Evolutionary conservation across 2,888 invertebrate species (phyloP).

Genomic region (Aquatica leii): DNA sequence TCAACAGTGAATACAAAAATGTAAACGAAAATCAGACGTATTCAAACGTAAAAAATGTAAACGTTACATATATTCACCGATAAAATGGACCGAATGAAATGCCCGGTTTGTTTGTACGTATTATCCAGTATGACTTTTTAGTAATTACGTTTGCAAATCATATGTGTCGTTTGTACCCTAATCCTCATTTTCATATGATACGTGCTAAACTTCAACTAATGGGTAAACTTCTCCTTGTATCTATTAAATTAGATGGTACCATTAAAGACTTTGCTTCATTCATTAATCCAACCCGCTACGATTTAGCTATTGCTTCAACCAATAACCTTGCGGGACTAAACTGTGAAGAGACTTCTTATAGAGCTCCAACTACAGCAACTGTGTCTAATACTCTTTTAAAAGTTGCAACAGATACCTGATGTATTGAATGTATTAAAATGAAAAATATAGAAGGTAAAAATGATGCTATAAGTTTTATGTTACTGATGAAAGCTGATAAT

Average conservation of each 20-base stretch:
- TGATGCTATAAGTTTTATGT: neutral
- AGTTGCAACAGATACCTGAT: neutral
- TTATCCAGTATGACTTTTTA: neutral
- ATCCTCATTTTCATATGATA: constrained; percentile 5
- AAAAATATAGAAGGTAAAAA: neutral
- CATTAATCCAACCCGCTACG: neutral
- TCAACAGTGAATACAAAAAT: no score
- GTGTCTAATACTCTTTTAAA: neutral
- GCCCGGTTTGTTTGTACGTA: no score
- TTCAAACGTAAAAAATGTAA: no score
- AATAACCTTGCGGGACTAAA: neutral
- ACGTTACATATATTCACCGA: no score
- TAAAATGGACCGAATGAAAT: no score
- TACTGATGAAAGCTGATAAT: neutral
- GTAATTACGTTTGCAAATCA: constrained; percentile 1
- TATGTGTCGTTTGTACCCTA: neutral
- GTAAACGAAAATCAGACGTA: no score
- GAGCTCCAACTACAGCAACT: neutral
- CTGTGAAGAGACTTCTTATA: neutral
- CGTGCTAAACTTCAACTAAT: neutral
- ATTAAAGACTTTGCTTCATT: neutral
- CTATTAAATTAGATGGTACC: neutral
- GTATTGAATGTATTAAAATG: neutral
- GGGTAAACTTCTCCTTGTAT: neutral
- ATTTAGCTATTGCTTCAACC: neutral